Evolutionary conservation across 2,113 vertebrate genomes (phyloP).

Genomic region (Alces alces): DNA sequence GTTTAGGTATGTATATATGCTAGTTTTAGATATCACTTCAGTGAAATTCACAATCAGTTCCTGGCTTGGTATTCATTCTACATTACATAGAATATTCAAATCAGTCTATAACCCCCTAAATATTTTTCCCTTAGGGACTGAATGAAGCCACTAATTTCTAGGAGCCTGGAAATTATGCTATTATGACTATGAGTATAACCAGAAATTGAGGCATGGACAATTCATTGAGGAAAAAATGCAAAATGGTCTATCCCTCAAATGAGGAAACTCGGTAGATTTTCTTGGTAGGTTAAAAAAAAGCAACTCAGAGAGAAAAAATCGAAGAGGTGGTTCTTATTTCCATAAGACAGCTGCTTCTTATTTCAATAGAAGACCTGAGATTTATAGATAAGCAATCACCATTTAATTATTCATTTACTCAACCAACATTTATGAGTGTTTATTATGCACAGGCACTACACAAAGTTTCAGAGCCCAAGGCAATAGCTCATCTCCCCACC

Average conservation of each 20-base stretch:
- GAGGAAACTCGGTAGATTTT: background rate
- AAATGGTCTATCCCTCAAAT: background rate
- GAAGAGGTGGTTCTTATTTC: background rate
- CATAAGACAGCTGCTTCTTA: background rate
- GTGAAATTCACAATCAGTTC: background rate
- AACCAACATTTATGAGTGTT: background rate
- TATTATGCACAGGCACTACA: background rate
- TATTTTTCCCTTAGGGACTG: background rate
- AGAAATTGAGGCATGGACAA: slow-evolving; percentile 4
- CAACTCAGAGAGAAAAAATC: background rate
- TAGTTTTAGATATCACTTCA: slow-evolving; percentile 1
- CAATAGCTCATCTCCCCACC: background rate
- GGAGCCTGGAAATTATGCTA: background rate
- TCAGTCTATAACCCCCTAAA: background rate
- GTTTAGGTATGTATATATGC: background rate
- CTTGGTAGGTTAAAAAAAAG: background rate
- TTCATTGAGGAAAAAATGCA: background rate
- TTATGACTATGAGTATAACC: background rate
- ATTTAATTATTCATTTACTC: background rate
- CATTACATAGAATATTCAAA: background rate
- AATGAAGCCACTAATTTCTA: slow-evolving; percentile 13
- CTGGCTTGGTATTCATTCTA: slow-evolving; percentile 1
- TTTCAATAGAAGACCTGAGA: background rate
- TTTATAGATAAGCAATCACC: background rate
- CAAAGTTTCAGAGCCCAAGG: background rate